A percentile compares a stretch with the other conserved stretches of the same genome.
Evolutionary conservation across 2,888 invertebrate species (phyloP).

Genomic region (Melanargia galathea): DNA sequence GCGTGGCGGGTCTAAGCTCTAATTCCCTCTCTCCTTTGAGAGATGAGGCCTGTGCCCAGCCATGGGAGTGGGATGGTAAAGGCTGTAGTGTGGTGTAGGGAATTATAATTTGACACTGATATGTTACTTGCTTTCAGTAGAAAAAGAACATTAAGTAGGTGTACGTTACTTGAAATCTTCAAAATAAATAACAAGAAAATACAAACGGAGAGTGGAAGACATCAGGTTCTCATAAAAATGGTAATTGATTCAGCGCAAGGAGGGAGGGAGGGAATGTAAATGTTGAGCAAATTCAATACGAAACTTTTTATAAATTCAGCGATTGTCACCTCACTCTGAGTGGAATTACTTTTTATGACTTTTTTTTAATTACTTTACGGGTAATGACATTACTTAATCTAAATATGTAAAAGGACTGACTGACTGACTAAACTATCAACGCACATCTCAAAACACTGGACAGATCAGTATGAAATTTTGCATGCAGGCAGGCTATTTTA

Average conservation of each 20-base stretch:
- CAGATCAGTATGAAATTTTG: no score
- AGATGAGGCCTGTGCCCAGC: no score
- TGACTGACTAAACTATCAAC: no score
- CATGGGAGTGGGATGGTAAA: no score
- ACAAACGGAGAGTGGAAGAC: constrained; percentile 27
- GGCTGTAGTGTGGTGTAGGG: no score
- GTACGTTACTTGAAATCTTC: constrained; percentile 29
- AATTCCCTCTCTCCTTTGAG: no score
- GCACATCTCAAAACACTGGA: no score
- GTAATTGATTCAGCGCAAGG: constrained; percentile 35
- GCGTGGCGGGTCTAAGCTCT: no score
- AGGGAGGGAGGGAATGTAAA: constrained; percentile 30
- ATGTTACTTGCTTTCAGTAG: neutral
- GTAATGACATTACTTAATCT: no score
- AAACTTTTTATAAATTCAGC: constrained; percentile 35
- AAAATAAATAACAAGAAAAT: constrained; percentile 26
- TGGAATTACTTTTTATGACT: neutral
- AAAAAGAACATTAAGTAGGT: constrained; percentile 3
- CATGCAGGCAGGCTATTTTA: no score
- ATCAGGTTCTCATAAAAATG: constrained; percentile 39
- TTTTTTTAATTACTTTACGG: neutral
- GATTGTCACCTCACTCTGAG: constrained; percentile 27
- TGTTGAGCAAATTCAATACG: constrained; percentile 35
- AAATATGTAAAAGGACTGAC: no score
- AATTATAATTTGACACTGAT: no score